These are phyloP conservation scores for Lithosia quadra DNA, from an alignment of 2,888 invertebrate genomes.

Conservation along the genomic window DNA sequence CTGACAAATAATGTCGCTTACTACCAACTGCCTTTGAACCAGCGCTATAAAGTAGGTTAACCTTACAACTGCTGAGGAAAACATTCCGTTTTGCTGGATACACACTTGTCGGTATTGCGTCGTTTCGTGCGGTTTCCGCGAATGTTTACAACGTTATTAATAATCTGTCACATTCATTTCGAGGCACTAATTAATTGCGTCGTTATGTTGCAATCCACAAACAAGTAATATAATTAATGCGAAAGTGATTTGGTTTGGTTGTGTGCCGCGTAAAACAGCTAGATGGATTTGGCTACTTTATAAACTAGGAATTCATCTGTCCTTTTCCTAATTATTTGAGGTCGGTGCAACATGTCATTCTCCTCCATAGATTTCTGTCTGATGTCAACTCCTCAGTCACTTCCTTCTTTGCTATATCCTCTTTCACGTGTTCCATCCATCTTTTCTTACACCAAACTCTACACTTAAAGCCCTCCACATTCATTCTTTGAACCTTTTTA, in stretches of 20 bases:
- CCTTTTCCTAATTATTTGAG: too few relatives aligned
- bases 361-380: too few relatives aligned
- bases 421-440: too few relatives aligned
- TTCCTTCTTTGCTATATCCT: too few relatives aligned
- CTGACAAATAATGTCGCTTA: background rate
- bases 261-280: too few relatives aligned
- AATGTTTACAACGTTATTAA: slow-evolving; percentile 33
- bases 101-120: slow-evolving; percentile 25
- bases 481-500: too few relatives aligned
- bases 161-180: slow-evolving; percentile 19
- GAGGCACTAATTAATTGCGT: slow-evolving; percentile 10
- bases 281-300: background rate
- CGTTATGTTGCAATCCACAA: background rate
- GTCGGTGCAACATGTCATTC: too few relatives aligned
- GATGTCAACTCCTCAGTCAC: too few relatives aligned
- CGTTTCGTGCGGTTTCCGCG: slow-evolving; percentile 35
- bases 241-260: background rate
- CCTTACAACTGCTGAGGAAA: slow-evolving; percentile 6
- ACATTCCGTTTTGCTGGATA: background rate
- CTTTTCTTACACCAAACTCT: too few relatives aligned
- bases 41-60: slow-evolving; percentile 4
- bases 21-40: background rate
- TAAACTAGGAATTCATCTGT: too few relatives aligned
- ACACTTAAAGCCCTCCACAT: too few relatives aligned
- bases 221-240: background rate